A percentile compares a stretch with the other conserved stretches of the same genome.
Evolutionary conservation across 2,113 vertebrate genomes (phyloP).

Genomic region (Hyla sarda): DNA sequence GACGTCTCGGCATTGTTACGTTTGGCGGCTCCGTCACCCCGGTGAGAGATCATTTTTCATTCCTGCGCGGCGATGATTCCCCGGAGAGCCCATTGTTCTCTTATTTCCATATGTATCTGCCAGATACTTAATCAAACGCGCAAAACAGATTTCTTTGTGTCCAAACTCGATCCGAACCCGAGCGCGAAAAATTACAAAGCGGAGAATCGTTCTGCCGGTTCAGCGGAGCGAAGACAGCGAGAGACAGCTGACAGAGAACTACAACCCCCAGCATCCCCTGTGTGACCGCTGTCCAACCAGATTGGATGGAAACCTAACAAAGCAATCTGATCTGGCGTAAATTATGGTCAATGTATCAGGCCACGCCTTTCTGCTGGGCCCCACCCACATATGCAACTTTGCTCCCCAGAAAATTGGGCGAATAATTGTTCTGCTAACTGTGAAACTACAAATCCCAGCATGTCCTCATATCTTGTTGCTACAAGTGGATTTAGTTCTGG

Average conservation of each 20-base stretch:
- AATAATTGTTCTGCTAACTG: too few species aligned
- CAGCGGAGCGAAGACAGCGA: background rate
- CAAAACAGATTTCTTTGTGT: conserved; percentile 72
- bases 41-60: conserved; percentile 77
- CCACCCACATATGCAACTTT: too few species aligned
- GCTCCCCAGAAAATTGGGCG: too few species aligned
- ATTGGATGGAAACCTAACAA: background rate
- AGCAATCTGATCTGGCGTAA: too few species aligned
- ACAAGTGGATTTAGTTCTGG: too few species aligned
- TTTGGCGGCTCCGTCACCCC: conserved; percentile 69
- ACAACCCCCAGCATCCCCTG: too few species aligned
- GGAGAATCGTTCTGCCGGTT: background rate
- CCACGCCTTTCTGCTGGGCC: too few species aligned
- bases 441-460: too few species aligned
- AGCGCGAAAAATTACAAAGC: background rate
- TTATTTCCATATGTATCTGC: conserved; percentile 83
- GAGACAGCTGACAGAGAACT: background rate
- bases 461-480: too few species aligned
- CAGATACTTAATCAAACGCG: conserved; percentile 80
- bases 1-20: conserved; percentile 59
- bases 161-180: conserved; percentile 58
- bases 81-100: conserved; percentile 77
- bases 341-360: too few species aligned
- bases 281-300: background rate
- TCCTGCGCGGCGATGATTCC: conserved; percentile 74